Evolutionary conservation across 2,113 vertebrate species (phyloP), one percentile per base, ranked within the genome.

Genomic region (Eolophus roseicapilla): DNA sequence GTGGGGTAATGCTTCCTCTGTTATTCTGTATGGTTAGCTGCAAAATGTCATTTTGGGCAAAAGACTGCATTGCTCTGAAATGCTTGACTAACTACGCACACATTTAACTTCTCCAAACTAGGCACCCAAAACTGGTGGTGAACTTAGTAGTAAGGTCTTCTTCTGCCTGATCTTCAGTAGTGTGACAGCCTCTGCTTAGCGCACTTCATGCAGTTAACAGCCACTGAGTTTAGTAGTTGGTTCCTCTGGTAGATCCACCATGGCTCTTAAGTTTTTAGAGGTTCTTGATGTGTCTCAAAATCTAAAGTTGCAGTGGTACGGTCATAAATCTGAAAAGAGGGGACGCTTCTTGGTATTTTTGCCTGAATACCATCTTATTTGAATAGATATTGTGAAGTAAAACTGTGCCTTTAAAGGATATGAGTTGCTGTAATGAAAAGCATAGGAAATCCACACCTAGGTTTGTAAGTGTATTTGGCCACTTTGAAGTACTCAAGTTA

Each of bases 391-490:
- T 70, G 20, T 46, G 13, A 90, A 78, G 18, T 41, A 67, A 70
- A 17, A 71, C 39, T n/a, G 4, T 62, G 29, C 47, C 28, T 25
- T 82, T 60, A 31, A 80, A 35, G 29, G 46, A 21, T 6, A 0
- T 49, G 29, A 41, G 27, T 35, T 82, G 17, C 39, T 68, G 57
- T 29, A 60, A 9, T 18, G 35, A 85, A 15, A 5, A 86, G 23
- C 23, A 15, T 5, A 27, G 43, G 47, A 73, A 64, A 90, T 68
- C 12, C 10, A 3, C 16, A 37, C 1, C 1, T n/a, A 2, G 0
- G 12, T 71, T 35, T 88, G 25, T 33, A 90, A 65, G 27, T 29
- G 25, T 31, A 18, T 93, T 63, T 85, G 11, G 18, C 7, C 4
- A 4, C 15, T 49, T 44, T 76, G 43, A 59, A 37, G 55, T 10